Base-by-base conservation (phyloP, 2,888 invertebrate species). In the Xanthorhoe spadicearia region DNA sequence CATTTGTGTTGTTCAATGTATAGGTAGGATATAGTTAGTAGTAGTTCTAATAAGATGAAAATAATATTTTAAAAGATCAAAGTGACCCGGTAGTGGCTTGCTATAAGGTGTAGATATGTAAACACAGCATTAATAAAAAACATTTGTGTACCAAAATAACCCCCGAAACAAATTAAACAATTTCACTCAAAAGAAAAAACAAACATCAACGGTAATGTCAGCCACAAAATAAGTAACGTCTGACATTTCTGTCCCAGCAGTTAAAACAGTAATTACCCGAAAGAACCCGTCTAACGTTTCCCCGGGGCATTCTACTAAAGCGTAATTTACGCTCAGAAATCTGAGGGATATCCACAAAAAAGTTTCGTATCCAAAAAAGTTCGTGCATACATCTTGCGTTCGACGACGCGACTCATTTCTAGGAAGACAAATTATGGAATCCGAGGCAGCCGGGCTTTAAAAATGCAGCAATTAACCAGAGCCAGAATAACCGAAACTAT, bases 381-480 rank as follows among this genome's bases (percentile, higher is more conserved):
- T 83, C 83, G 89, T 89, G 89, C 88, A 89, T 90, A 90, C 89
- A 90, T 90, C 92, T 83, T 84, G 87, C 87, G 87, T 88, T 85
- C 90, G 92, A 91, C 91, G 92, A 93, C 92, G 90, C 91, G 92
- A 86, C 92, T 92, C 92, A 92, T 93, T 93, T 93, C 92, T 91
- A 80, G 79, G 92, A 93, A 93, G 92, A 93, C 92, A 93, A 93
- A 93, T 93, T 90, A 92, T 92, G 78, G 86, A 89, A 90, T 88
- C 88, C 85, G 78, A 83, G 87, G 85, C 88, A 86, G 87, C 80
- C 83, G 85, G 86, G 84, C 82, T 84, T 85, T 90, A 92, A 92
- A 92, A 92, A 91, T 87, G 87, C 87, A 84, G 91, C 92, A 93
- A 92, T 92, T 93, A 93, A 92, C 89, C 82, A 83, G 80, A 78